These are phyloP conservation scores for Forbesichthys papilliferus DNA, from an alignment of 2,113 vertebrate genomes.

Conservation along the genomic window DNA sequence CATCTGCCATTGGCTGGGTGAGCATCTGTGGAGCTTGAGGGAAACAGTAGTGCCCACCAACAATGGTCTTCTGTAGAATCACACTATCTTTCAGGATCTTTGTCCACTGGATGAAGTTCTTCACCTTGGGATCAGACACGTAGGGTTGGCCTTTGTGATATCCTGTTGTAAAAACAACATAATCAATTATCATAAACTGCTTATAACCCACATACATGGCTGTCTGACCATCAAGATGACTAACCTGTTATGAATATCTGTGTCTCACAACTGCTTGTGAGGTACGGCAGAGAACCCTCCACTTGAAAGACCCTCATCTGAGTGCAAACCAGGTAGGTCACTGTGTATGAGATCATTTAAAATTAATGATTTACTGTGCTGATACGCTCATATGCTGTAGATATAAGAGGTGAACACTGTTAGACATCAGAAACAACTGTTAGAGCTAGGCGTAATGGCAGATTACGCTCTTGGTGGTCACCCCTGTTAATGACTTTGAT, in stretches of 20 bases:
- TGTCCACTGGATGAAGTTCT: conserved; percentile 85
- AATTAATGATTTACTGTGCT: not conserved
- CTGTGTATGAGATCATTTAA: conserved; percentile 46
- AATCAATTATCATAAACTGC: not conserved
- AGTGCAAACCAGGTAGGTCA: conserved; percentile 86
- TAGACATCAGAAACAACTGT: not conserved
- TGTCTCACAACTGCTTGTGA: conserved; percentile 90
- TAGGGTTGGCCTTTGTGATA: conserved; percentile 86
- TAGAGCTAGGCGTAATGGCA: too few species aligned
- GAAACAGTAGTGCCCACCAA: conserved; percentile 87
- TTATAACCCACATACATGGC: not conserved
- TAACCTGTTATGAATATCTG: conserved; percentile 85
- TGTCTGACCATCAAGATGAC: not conserved
- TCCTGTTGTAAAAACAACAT: conserved; percentile 63
- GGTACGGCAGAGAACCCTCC: conserved; percentile 72
- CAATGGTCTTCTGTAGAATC: conserved; percentile 75
- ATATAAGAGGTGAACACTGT: not conserved
- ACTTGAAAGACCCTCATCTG: conserved; percentile 87
- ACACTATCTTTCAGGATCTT: conserved; percentile 78
- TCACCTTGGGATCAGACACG: conserved; percentile 79
- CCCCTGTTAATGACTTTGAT: too few species aligned
- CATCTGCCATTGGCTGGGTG: conserved; percentile 69
- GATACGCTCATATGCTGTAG: too few species aligned
- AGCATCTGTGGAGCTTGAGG: conserved; percentile 80
- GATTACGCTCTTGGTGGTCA: too few species aligned